Conservation (phyloP, 2,113 vertebrate species). For the Loxodonta africana region DNA sequence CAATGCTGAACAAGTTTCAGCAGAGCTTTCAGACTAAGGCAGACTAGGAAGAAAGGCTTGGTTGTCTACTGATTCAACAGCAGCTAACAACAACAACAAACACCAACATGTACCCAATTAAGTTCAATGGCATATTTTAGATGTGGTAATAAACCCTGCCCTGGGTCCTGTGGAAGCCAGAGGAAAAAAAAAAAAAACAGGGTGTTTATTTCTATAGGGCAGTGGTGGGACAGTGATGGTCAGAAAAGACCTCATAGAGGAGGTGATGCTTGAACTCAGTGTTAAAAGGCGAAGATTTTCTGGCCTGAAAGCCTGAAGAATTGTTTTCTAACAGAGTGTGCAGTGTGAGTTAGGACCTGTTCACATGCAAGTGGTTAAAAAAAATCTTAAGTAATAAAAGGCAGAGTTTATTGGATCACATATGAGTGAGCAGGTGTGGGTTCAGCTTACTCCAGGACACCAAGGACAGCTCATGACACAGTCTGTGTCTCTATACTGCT, state of each 20-base stretch:
- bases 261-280: not conserved
- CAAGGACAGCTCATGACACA: not conserved
- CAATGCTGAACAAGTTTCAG: not conserved
- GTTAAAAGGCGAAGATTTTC: not conserved
- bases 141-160: not conserved
- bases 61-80: not conserved
- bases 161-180: not conserved
- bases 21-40: not conserved
- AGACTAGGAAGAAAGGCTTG: not conserved
- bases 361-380: not conserved
- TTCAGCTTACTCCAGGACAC: not conserved
- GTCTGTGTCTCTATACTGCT: not conserved
- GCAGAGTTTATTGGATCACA: not conserved
- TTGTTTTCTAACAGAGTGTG: not conserved
- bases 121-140: not conserved
- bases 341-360: not conserved
- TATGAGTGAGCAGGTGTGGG: not conserved
- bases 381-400: not conserved
- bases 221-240: too few species aligned
- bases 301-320: not conserved
- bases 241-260: not conserved
- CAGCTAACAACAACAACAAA: not conserved
- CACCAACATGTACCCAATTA: not conserved
- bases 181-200: too few species aligned
- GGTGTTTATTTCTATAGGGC: not conserved